phyloP scores from a whole-genome alignment of 2,888 invertebrate genomes.

The Cephus spinipes region DNA sequence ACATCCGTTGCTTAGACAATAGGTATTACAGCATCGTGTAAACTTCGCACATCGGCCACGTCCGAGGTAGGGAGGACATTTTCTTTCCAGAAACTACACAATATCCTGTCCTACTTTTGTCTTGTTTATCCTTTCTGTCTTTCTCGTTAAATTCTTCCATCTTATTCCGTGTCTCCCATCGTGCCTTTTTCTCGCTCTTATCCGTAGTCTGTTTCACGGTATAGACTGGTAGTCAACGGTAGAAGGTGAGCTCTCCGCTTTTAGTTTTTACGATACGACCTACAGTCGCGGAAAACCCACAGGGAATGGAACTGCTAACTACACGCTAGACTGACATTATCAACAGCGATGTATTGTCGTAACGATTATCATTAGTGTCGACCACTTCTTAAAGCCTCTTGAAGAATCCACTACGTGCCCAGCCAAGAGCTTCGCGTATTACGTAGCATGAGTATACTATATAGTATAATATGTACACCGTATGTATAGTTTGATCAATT shows the following conservation, averaged over 20 bases:
- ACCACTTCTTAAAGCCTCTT: background rate
- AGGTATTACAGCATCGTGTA: background rate
- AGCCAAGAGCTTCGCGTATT: background rate
- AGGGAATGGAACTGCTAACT: background rate
- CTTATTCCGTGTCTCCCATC: background rate
- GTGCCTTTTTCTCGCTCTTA: background rate
- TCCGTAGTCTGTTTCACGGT: background rate
- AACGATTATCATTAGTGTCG: background rate
- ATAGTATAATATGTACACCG: background rate
- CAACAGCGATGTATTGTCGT: background rate
- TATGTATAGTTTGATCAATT: background rate
- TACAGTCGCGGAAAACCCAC: background rate
- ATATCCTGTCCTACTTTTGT: slow-evolving; percentile 21
- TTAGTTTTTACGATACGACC: slow-evolving; percentile 19
- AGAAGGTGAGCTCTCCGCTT: slow-evolving; percentile 12
- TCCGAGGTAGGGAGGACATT: background rate
- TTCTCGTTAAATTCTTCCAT: background rate
- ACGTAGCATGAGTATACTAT: background rate
- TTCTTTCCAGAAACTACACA: background rate
- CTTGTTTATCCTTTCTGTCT: background rate
- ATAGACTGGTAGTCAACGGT: slow-evolving; percentile 1
- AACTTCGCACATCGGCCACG: background rate
- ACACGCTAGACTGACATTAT: background rate
- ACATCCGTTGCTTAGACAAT: background rate
- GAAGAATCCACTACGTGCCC: background rate